A percentile compares a stretch with the other conserved stretches of the same genome.
These are phyloP conservation scores for Oryzias curvinotus DNA, from an alignment of 2,113 vertebrate genomes.

Conservation along the genomic window DNA sequence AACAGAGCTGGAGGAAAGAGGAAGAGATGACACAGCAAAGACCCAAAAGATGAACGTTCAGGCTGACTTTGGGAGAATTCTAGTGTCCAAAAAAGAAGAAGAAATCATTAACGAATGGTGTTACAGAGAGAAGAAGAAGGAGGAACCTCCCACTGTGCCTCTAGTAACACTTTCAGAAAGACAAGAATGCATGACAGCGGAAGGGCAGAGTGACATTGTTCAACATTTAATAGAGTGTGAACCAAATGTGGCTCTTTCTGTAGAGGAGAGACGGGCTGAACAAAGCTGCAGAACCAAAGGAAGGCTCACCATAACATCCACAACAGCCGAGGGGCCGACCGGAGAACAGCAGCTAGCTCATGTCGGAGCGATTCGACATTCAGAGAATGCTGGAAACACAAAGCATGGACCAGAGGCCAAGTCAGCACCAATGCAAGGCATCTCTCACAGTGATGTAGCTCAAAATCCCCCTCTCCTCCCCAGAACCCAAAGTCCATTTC, in stretches of 20 bases:
- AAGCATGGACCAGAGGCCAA: background rate
- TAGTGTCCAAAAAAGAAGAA: background rate
- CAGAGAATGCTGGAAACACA: background rate
- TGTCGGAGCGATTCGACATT: background rate
- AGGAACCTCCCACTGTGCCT: background rate
- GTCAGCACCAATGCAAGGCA: background rate
- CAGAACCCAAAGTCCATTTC: background rate
- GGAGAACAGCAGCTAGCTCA: background rate
- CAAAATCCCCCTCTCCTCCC: background rate
- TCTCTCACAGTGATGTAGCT: background rate
- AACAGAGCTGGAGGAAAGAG: background rate
- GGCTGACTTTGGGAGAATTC: background rate
- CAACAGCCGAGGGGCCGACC: background rate
- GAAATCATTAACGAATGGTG: background rate
- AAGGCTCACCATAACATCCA: background rate
- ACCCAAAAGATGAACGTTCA: background rate
- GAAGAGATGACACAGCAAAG: background rate
- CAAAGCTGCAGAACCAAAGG: background rate
- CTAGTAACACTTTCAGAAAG: background rate
- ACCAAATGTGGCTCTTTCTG: background rate
- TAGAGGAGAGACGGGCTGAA: conserved; percentile 1
- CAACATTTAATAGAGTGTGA: background rate
- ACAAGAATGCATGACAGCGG: background rate
- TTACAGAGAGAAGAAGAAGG: background rate
- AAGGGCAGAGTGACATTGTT: background rate